Base-by-base conservation (phyloP, 2,113 vertebrate genomes). In the Coracopsis vasa region DNA sequence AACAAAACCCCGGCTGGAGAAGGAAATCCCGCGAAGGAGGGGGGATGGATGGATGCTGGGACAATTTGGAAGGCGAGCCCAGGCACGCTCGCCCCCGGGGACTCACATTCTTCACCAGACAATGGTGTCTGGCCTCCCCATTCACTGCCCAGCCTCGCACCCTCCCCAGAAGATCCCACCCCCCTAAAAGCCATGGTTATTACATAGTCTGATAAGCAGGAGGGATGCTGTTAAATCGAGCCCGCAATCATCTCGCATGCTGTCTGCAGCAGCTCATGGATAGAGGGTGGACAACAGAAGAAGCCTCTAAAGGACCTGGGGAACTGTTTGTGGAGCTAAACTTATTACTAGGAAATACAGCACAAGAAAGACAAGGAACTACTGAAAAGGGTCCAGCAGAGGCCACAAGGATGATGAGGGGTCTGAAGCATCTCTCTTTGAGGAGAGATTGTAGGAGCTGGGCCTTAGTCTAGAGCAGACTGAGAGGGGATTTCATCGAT, bases 1-100 rank as follows among this genome's bases (percentile, higher is more conserved):
- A 98, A 99, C 98, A 98, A 98, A 99, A 98, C 96, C 89, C 96
- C 24, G 85, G 91, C 96, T 97, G 92, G 95, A 98, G 97, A 96
- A 98, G 98, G 97, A 98, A 98, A 98, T 97, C 96, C 97, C 94
- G 81, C 85, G 95, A 98, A 97, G 95, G 96, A 97, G 87, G 94
- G 95, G 86, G 80, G 85, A 97, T 85, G 94, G 85, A 97, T 85
- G 94, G 95, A 97, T 90, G 80, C 91, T 91, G 96, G 96, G 92
- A 97, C 96, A 94, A 97, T 95, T 97, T 96, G 95, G 96, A 90
- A 97, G 95, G 90, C 96, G 77, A 97, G 97, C 56, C 83, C 86
- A 95, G 82, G 77, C 86, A 67, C 12, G 37, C 58, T 88, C 70
- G 25, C 80, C 82, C 97, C 92, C 7, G 17, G 94, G 95, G 82